These are phyloP conservation scores for Sinosuthora webbiana DNA, from an alignment of 2,113 vertebrate genomes.

Conservation along the genomic window DNA sequence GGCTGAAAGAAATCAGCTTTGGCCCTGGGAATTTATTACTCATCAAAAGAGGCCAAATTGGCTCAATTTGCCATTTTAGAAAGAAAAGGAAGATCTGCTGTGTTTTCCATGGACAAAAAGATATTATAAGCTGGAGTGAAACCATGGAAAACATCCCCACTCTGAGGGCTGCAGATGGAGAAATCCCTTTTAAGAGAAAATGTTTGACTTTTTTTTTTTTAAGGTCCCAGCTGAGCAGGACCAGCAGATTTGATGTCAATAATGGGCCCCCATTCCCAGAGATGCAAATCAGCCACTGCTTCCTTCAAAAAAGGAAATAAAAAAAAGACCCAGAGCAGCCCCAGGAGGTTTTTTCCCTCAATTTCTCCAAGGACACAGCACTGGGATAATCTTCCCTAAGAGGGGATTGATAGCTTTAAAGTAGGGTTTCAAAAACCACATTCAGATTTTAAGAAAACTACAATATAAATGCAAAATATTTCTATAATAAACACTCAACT, in stretches of 20 bases:
- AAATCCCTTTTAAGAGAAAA: background rate
- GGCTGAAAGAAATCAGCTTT: background rate
- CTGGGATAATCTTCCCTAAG: background rate
- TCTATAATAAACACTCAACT: constrained; percentile 16
- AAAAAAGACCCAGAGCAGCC: rapidly evolving
- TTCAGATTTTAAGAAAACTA: background rate
- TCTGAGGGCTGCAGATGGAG: background rate
- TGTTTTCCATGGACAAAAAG: rapidly evolving
- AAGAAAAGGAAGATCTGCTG: background rate
- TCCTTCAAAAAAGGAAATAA: background rate
- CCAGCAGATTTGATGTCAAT: background rate
- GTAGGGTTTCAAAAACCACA: background rate
- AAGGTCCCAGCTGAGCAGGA: background rate
- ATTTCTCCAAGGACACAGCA: background rate
- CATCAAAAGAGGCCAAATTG: background rate
- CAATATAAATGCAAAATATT: constrained; percentile 44
- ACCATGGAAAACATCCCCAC: background rate
- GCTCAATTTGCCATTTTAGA: background rate
- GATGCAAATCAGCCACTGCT: background rate
- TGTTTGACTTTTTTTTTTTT: background rate
- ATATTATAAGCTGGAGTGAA: background rate
- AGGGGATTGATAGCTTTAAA: background rate
- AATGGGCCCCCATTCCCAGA: background rate
- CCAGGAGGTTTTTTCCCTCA: background rate
- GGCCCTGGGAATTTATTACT: background rate